Evolutionary conservation across 2,797 vertebrate species (phyloP), one percentile per base, ranked within the genome.

Genomic region (Glossophaga mutica): DNA sequence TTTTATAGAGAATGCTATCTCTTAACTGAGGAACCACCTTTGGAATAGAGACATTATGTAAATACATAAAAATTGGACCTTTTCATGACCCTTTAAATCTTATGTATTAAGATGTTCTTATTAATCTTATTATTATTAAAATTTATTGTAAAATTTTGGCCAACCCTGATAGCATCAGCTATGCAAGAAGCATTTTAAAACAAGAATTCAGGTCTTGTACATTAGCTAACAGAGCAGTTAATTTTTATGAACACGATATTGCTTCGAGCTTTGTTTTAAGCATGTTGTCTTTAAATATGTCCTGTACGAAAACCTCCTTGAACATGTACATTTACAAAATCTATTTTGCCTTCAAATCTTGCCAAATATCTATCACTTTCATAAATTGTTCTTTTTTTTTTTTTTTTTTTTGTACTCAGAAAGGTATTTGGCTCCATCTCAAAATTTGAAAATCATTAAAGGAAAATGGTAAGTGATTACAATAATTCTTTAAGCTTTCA

Each of bases 371-470:
- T 52, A 93, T 96, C 89, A 94, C 34, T 79, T 96, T 70, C 95
- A 22, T 94, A 94, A 93, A 87, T 92, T 97, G 34, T 32, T 94
- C 24, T 79, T 32, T 87, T 95, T 97, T 87, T 96, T 94, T n/a
- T n/a, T n/a, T n/a, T n/a, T 97, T 89, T 96, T 96, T 88, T 96
- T 87, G 10, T 87, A 67, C 42, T 93, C 34, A 95, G 84, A 93
- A 95, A 96, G 70, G 50, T 86, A 94, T 95, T 96, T 96, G 93
- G 62, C 95, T 94, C 29, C 57, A 83, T 82, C 29, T 96, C 95
- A 95, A 94, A 95, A 92, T 93, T 48, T 87, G 68, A 96, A 97
- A 97, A 94, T 83, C 71, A 92, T 95, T 97, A 94, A 92, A 96
- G 81, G 44, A 91, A 97, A 95, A 94, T 59, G 87, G 82, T 93